Evolutionary conservation across 92 coral and sea anemone species (phyloP), one percentile per base, ranked within the genome.

Genomic region (Phenganax subtilis): DNA sequence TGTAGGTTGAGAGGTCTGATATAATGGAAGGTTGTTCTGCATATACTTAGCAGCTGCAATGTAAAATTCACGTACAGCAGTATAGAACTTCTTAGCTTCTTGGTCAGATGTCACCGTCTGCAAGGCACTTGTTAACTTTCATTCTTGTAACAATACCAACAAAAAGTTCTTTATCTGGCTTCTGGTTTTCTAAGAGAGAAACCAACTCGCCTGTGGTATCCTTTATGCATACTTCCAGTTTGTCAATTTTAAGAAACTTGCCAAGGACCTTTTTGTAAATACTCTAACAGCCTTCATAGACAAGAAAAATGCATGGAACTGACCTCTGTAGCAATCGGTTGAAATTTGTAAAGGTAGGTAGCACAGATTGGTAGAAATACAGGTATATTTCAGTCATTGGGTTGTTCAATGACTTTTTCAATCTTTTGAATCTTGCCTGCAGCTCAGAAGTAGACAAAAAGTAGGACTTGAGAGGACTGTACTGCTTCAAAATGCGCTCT

Each of bases 381-480:
- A 82, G 86, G 84, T 83, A 87, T 29, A 86, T 81, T 75, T 87
- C 87, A 10, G 78, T 73, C 78, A 52, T 73, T 54, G 78, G 78
- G 78, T 73, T 14, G 5, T 73, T 7, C 56, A 84, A 87, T 74
- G 77, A 80, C 64, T 72, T 80, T 81, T 84, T 66, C 71, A 87
- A 67, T 58, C 90, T 62, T 75, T 87, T 78, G 54, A 83, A 87
- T 65, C 87, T 72, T 57, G 83, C 85, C 55, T 72, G 44, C 8
- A 53, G 62, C 60, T 63, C 64, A 16, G 81, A 28, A 59, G 72
- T 86, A 6, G 84, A 86, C 80, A 80, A 79, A 86, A 86, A 86
- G 86, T 86, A 86, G 89, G 82, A 75, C 70, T 86, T 86, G 82
- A 82, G 71, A 8, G 87, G 84, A 65, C 75, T 15, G 76, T 86